Conservation (phyloP, 2,113 vertebrate species). For the Anseranas semipalmata region DNA sequence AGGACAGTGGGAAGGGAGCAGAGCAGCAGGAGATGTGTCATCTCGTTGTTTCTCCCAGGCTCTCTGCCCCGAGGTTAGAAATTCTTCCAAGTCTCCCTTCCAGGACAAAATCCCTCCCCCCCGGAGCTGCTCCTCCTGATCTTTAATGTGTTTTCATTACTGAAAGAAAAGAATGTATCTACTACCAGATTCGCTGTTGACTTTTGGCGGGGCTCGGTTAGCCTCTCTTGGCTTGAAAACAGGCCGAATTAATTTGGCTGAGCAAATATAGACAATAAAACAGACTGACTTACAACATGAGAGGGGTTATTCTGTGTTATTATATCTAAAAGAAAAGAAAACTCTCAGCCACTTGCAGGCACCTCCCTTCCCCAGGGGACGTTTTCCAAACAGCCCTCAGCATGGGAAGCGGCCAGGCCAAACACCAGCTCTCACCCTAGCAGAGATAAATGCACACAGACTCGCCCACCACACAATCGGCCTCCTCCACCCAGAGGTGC, state of each 20-base stretch:
- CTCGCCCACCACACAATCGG: background rate
- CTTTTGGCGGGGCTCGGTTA: conserved; percentile 29
- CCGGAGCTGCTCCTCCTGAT: background rate
- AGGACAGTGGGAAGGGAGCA: background rate
- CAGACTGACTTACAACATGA: background rate
- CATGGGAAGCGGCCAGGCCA: conserved; percentile 8
- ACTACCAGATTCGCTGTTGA: conserved; percentile 41
- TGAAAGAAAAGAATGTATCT: conserved; percentile 35
- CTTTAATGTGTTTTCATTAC: conserved; percentile 4
- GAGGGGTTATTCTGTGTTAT: conserved; percentile 17
- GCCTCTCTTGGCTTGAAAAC: conserved; percentile 16
- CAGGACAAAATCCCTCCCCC: background rate
- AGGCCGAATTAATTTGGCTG: conserved; percentile 30
- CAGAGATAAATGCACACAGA: background rate
- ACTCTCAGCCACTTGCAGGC: background rate
- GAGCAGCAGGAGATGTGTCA: background rate
- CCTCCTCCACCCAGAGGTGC: background rate
- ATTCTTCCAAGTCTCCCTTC: conserved; percentile 13
- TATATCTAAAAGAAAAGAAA: conserved; percentile 28
- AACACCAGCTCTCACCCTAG: background rate
- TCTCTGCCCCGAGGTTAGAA: background rate
- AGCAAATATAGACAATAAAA: conserved; percentile 38
- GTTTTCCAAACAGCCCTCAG: background rate
- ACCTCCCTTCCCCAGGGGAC: background rate
- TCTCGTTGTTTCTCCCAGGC: conserved; percentile 3